Percentiles rank a stretch among this genome's conserved stretches.
These are phyloP conservation scores for Sebastes jordani DNA, from an alignment of 2,797 vertebrate genomes.

Conservation along the genomic window DNA sequence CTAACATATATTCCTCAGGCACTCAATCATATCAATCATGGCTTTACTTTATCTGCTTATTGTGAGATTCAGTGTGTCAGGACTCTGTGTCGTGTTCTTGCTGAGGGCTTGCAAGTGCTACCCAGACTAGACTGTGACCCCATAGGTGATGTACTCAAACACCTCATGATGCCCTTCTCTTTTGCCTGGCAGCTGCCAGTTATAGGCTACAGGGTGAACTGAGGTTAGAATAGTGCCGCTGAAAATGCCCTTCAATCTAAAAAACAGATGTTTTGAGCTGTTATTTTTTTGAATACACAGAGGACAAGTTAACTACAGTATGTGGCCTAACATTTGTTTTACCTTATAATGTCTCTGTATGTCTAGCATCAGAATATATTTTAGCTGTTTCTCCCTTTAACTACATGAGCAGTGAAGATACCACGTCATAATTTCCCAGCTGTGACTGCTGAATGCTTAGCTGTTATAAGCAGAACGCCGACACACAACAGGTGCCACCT, in stretches of 20 bases:
- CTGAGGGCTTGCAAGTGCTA: not conserved
- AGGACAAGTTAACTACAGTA: not conserved
- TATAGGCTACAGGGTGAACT: not conserved
- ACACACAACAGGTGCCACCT: slow-evolving; percentile 39
- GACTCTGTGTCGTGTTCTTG: not conserved
- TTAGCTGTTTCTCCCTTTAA: not conserved
- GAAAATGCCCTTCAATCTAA: not conserved
- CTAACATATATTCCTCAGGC: not conserved
- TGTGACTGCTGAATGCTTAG: slow-evolving; percentile 40
- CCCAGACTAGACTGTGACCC: not conserved
- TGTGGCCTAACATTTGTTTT: not conserved
- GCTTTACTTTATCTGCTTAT: not conserved
- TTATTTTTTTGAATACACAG: not conserved
- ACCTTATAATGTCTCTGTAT: not conserved
- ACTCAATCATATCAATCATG: not conserved
- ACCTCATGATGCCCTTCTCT: not conserved
- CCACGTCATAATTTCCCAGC: slow-evolving; percentile 15
- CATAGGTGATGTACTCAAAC: not conserved
- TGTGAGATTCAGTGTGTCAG: not conserved
- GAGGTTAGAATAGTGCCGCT: not conserved
- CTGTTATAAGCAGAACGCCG: slow-evolving; percentile 26
- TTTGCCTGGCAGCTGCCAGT: not conserved
- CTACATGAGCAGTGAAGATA: not conserved
- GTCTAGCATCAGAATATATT: not conserved
- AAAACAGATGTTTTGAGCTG: not conserved